A percentile compares a stretch with the other conserved stretches of the same genome.
These are phyloP conservation scores for Cryptocheilus praepositus DNA, from an alignment of 2,888 invertebrate species.

Conservation along the genomic window DNA sequence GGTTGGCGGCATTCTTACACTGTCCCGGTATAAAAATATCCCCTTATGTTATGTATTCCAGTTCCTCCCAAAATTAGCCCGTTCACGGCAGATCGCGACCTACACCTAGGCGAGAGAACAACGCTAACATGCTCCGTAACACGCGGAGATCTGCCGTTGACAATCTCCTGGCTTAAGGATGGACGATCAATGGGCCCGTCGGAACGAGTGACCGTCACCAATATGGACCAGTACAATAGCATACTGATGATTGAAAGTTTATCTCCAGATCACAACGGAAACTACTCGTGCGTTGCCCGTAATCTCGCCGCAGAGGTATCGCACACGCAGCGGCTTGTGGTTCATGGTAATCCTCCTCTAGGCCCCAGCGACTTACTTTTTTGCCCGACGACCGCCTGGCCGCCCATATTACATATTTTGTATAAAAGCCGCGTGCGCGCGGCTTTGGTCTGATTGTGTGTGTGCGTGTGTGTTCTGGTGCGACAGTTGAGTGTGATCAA, in stretches of 20 bases:
- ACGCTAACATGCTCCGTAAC: constrained; percentile 85
- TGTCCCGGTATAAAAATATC: too few relatives aligned
- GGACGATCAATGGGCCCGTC: constrained; percentile 80
- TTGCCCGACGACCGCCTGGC: constrained; percentile 68
- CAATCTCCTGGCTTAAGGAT: constrained; percentile 87
- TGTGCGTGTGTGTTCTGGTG: constrained; percentile 48
- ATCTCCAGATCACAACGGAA: constrained; percentile 85
- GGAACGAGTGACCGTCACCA: constrained; percentile 81
- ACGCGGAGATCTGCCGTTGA: constrained; percentile 85
- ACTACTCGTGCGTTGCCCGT: constrained; percentile 85
- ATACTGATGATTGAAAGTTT: constrained; percentile 86
- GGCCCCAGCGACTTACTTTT: constrained; percentile 61
- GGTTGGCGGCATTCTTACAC: too few relatives aligned
- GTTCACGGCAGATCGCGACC: constrained; percentile 81
- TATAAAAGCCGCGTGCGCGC: constrained; percentile 24
- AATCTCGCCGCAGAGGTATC: constrained; percentile 85
- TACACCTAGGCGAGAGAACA: constrained; percentile 84
- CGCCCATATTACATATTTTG: constrained; percentile 56
- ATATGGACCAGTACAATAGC: constrained; percentile 86
- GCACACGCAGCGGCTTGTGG: constrained; percentile 84
- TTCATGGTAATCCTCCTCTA: constrained; percentile 83
- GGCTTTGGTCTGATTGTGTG: constrained; percentile 35
- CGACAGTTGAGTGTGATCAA: constrained; percentile 41
- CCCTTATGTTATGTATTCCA: constrained; percentile 71
- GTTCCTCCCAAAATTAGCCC: constrained; percentile 88